Evolutionary conservation across 2,888 invertebrate species (phyloP).

Genomic region (Stenurella melanura): DNA sequence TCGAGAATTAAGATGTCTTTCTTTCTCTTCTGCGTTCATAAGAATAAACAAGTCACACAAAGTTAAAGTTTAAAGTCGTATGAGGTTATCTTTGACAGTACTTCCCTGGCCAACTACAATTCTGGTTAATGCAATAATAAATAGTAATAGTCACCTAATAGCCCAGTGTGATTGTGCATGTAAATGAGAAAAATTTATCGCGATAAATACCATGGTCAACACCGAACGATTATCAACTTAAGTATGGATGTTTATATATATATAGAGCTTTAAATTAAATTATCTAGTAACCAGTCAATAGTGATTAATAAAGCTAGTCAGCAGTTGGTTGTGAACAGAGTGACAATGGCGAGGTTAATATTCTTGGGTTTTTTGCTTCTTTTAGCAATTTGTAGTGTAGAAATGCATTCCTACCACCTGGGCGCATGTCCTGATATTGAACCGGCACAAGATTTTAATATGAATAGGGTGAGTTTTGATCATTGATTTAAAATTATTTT

Average conservation of each 20-base stretch:
- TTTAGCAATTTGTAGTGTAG: slow-evolving; percentile 45
- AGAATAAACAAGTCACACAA: slow-evolving; percentile 1
- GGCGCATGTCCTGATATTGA: slow-evolving; percentile 85
- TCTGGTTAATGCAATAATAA: slow-evolving; percentile 12
- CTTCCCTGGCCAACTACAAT: slow-evolving; percentile 14
- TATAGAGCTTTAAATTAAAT: slow-evolving; percentile 33
- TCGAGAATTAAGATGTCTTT: slow-evolving; percentile 13
- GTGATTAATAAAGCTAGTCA: background rate
- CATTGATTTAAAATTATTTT: background rate
- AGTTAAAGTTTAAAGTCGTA: background rate
- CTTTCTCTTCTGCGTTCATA: background rate
- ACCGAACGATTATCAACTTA: slow-evolving; percentile 10
- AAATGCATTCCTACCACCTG: slow-evolving; percentile 81
- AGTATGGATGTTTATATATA: slow-evolving; percentile 14
- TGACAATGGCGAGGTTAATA: slow-evolving; percentile 20
- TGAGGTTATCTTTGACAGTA: background rate
- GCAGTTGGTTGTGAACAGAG: background rate
- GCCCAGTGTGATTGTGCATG: background rate
- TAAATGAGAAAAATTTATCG: background rate
- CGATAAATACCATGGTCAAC: slow-evolving; percentile 4
- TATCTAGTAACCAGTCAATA: background rate
- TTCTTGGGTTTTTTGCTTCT: slow-evolving; percentile 45
- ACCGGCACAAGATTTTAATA: slow-evolving; percentile 83
- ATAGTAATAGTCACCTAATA: background rate
- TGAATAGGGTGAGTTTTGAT: slow-evolving; percentile 79